phyloP scores from a whole-genome alignment of 2,797 vertebrate genomes.

The Gouania willdenowi region DNA sequence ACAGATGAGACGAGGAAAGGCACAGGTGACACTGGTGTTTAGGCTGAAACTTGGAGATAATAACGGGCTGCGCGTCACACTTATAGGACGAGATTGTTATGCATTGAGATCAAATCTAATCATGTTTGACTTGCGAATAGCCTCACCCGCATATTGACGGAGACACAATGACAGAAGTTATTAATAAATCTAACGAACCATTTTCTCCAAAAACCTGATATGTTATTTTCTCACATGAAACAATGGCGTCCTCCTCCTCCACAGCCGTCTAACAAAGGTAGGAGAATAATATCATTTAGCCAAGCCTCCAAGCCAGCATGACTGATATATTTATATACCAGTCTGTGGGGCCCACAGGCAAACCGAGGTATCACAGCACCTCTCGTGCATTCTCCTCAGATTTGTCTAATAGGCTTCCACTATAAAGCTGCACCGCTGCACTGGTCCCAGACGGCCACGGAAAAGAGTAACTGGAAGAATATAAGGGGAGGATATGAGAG shows the following conservation, averaged over 20 bases:
- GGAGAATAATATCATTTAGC: constrained; percentile 62
- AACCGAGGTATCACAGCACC: constrained; percentile 66
- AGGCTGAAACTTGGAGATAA: constrained; percentile 54
- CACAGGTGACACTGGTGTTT: constrained; percentile 67
- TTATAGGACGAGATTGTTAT: constrained; percentile 37
- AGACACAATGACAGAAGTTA: constrained; percentile 64
- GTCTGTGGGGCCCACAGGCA: constrained; percentile 64
- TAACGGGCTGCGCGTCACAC: constrained; percentile 43
- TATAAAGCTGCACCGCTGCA: constrained; percentile 54
- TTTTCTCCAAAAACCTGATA: constrained; percentile 64
- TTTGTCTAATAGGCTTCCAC: constrained; percentile 79
- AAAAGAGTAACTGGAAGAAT: constrained; percentile 52
- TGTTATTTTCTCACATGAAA: constrained; percentile 57
- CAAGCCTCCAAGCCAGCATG: constrained; percentile 70
- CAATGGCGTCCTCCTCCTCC: constrained; percentile 34
- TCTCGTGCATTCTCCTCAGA: constrained; percentile 66
- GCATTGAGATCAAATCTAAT: constrained; percentile 52
- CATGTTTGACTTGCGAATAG: constrained; percentile 43
- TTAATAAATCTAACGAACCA: constrained; percentile 71
- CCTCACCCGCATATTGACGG: constrained; percentile 45
- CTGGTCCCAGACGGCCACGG: constrained; percentile 49
- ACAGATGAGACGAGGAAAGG: constrained; percentile 57
- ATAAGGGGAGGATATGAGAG: constrained; percentile 55
- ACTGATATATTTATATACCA: constrained; percentile 81
- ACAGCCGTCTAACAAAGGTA: constrained; percentile 41